phyloP scores from a whole-genome alignment of 2,113 vertebrate genomes.

The Stigmatopora argus region DNA sequence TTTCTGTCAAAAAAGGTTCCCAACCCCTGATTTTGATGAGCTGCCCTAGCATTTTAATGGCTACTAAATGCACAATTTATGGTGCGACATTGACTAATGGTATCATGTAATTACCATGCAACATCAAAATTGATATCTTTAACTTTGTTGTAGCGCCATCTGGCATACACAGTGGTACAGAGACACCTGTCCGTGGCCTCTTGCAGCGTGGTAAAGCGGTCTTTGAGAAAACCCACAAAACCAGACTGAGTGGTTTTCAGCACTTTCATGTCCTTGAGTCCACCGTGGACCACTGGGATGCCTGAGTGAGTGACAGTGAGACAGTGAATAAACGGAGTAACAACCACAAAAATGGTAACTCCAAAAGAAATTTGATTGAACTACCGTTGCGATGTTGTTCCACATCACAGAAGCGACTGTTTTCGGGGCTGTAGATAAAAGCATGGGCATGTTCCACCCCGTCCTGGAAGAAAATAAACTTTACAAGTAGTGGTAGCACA shows the following conservation, averaged over 20 bases:
- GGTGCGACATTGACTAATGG: not conserved
- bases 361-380: not conserved
- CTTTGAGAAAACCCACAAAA: constrained; percentile 83
- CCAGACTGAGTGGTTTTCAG: constrained; percentile 94
- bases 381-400: constrained; percentile 76
- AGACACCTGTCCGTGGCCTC: constrained; percentile 85
- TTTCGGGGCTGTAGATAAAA: constrained; percentile 76
- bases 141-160: constrained; percentile 79
- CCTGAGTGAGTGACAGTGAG: constrained; percentile 57
- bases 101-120: constrained; percentile 72
- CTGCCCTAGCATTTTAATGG: not conserved
- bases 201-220: constrained; percentile 84
- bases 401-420: constrained; percentile 78
- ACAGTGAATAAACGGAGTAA: not conserved
- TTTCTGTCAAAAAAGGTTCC: no score
- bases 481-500: not conserved
- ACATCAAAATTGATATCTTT: constrained; percentile 73
- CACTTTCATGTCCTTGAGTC: constrained; percentile 85
- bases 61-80: not conserved
- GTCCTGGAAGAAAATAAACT: constrained; percentile 61
- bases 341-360: not conserved
- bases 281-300: constrained; percentile 77
- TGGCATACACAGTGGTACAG: constrained; percentile 81
- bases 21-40: no score
- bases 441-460: constrained; percentile 75